Evolutionary conservation across 2,888 invertebrate genomes (phyloP).

Genomic region (Heteromyza rotundicornis): DNA sequence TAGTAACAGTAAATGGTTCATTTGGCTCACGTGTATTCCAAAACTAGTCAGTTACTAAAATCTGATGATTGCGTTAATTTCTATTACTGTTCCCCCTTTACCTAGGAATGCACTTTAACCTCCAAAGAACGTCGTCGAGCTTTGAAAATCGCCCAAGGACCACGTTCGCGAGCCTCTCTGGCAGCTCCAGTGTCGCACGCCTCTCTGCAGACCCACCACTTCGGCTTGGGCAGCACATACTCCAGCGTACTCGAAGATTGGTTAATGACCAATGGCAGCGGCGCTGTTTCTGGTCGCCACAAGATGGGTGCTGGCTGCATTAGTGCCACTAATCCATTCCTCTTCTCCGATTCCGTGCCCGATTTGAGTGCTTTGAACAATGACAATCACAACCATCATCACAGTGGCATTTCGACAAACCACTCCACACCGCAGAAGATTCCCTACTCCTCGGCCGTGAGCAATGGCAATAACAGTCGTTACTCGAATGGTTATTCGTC

Average conservation of each 20-base stretch:
- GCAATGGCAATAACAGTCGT: slow-evolving; percentile 52
- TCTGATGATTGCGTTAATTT: too few species aligned
- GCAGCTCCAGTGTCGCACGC: slow-evolving; percentile 62
- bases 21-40: too few species aligned
- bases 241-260: slow-evolving; percentile 67
- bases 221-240: slow-evolving; percentile 62
- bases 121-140: slow-evolving; percentile 70
- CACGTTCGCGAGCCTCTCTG: slow-evolving; percentile 60
- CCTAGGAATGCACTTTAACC: slow-evolving; percentile 68
- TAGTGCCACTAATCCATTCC: slow-evolving; percentile 58
- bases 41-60: too few species aligned
- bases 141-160: slow-evolving; percentile 63
- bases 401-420: slow-evolving; percentile 59
- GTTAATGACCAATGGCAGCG: slow-evolving; percentile 64
- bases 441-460: slow-evolving; percentile 45
- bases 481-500: slow-evolving; percentile 58
- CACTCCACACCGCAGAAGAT: slow-evolving; percentile 62
- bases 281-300: slow-evolving; percentile 49
- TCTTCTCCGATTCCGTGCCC: slow-evolving; percentile 62
- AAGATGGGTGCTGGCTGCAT: slow-evolving; percentile 59
- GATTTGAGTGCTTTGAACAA: slow-evolving; percentile 60
- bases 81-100: slow-evolving; percentile 1
- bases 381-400: slow-evolving; percentile 58
- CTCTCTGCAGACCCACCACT: slow-evolving; percentile 50
- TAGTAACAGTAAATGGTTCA: too few species aligned